These are phyloP conservation scores for Zhuqinia jingwanae DNA, from an alignment of 2,888 invertebrate species.

Conservation along the genomic window DNA sequence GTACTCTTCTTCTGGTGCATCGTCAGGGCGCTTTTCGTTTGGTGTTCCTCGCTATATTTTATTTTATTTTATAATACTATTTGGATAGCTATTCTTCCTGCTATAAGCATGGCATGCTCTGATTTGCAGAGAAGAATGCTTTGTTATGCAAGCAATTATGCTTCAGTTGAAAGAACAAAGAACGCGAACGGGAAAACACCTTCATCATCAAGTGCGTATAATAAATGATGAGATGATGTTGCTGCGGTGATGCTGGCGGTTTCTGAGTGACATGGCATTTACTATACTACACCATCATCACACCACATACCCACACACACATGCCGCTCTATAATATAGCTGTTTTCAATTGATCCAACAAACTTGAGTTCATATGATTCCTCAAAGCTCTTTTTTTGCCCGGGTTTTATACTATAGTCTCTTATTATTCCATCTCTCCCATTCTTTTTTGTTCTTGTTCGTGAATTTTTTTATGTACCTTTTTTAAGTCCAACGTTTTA, in stretches of 20 bases:
- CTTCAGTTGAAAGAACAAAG: constrained; percentile 43
- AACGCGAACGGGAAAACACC: too few relatives aligned
- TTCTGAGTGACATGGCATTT: neutral
- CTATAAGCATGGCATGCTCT: neutral
- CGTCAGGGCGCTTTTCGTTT: too few relatives aligned
- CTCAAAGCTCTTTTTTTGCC: neutral
- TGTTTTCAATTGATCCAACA: constrained; percentile 27
- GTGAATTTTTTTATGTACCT: constrained; percentile 4
- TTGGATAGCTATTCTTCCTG: neutral
- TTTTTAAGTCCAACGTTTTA: too few relatives aligned
- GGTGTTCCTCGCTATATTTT: neutral
- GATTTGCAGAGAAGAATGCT: neutral
- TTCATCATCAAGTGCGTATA: constrained; percentile 21
- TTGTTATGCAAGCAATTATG: constrained; percentile 42
- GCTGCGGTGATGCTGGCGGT: neutral
- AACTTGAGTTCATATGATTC: constrained; percentile 9
- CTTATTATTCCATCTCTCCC: too few relatives aligned
- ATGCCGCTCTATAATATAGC: neutral
- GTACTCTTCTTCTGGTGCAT: too few relatives aligned
- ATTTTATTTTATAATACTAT: neutral
- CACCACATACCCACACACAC: neutral
- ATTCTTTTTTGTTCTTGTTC: neutral
- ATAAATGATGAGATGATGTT: constrained; percentile 32
- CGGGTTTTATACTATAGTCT: too few relatives aligned
- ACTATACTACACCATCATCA: neutral